Conservation (phyloP, 2,113 vertebrate genomes). For the Hypanus sabinus region DNA sequence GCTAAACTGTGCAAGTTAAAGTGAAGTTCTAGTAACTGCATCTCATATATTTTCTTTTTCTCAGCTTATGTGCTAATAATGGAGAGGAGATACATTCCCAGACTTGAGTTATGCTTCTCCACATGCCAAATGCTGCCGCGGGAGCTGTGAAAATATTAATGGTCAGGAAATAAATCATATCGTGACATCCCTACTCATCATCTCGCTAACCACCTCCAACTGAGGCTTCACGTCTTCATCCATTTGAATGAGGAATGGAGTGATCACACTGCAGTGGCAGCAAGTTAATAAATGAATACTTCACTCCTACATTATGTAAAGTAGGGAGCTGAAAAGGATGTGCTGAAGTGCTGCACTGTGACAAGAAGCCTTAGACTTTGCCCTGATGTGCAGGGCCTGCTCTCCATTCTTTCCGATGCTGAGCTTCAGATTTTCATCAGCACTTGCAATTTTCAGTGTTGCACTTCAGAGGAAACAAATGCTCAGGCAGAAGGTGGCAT, state of each 20-base stretch:
- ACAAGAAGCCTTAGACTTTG: background rate
- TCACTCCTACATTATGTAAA: background rate
- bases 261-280: background rate
- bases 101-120: background rate
- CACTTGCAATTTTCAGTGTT: background rate
- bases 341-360: background rate
- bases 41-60: background rate
- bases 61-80: background rate
- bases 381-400: background rate
- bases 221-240: background rate
- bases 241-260: slow-evolving; percentile 18
- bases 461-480: background rate
- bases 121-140: background rate
- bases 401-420: background rate
- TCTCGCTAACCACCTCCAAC: background rate
- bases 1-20: background rate
- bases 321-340: background rate
- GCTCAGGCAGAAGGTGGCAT: background rate
- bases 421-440: background rate
- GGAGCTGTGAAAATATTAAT: slow-evolving; percentile 1
- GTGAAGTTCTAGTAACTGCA: background rate
- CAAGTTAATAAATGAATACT: background rate
- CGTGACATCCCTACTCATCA: slow-evolving; percentile 1
- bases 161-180: background rate
- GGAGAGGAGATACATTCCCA: background rate